phyloP scores from a whole-genome alignment of 2,888 invertebrate species.

The Acrobasis repandana region DNA sequence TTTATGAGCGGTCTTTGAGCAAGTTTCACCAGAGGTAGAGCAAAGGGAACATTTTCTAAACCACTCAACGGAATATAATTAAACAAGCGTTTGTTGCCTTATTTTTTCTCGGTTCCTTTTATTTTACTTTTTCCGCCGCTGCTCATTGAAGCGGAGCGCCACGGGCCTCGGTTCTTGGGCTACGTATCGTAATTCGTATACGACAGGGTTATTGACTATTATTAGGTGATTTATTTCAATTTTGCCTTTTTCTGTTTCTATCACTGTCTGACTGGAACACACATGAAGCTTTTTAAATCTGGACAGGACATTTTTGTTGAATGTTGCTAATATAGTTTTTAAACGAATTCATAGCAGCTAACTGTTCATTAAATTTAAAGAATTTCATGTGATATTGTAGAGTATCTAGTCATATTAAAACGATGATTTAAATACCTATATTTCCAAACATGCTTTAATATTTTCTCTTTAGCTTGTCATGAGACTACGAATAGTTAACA shows the following conservation, averaged over 20 bases:
- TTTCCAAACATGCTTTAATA: too few species aligned
- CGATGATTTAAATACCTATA: too few species aligned
- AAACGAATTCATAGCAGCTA: too few species aligned
- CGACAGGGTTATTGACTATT: conserved; percentile 25
- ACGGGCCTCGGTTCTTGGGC: conserved; percentile 22
- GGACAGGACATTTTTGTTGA: too few species aligned
- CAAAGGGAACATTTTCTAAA: conserved; percentile 32
- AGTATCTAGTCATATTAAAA: too few species aligned
- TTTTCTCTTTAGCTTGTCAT: background rate
- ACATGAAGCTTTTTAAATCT: too few species aligned
- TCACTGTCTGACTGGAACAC: background rate
- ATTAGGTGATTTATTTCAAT: conserved; percentile 6
- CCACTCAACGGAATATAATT: conserved; percentile 44
- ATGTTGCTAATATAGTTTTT: too few species aligned
- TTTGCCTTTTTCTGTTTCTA: background rate
- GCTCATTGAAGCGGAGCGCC: conserved; percentile 53
- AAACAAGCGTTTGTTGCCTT: conserved; percentile 45
- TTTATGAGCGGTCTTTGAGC: conserved; percentile 3
- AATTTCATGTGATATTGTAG: too few species aligned
- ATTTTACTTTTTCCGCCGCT: conserved; percentile 44
- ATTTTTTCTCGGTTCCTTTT: conserved; percentile 44
- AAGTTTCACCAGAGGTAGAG: conserved; percentile 23
- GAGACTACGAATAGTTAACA: background rate
- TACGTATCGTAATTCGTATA: conserved; percentile 14
- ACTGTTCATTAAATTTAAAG: too few species aligned